Evolutionary conservation across 2,888 invertebrate genomes (phyloP).

Genomic region (Bhutanitis thaidina): DNA sequence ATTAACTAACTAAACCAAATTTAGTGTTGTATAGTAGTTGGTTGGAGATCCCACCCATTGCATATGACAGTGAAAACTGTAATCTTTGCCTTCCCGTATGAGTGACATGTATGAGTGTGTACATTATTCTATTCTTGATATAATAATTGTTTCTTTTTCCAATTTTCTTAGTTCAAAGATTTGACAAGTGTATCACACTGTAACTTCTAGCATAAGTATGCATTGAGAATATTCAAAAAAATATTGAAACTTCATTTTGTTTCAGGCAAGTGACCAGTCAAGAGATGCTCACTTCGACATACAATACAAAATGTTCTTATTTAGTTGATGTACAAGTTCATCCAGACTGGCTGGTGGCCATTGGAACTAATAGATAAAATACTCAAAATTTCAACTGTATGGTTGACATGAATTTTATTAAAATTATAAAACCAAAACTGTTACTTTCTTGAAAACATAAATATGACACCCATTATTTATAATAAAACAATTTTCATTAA

Average conservation of each 20-base stretch:
- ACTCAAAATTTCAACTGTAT: not conserved
- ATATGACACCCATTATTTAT: not conserved
- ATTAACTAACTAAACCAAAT: no score
- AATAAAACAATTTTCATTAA: not conserved
- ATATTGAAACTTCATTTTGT: constrained; percentile 23
- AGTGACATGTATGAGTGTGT: no score
- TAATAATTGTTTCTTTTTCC: no score
- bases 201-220: no score
- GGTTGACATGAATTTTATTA: not conserved
- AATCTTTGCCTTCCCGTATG: no score
- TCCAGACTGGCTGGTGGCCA: constrained; percentile 73
- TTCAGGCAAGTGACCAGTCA: constrained; percentile 62
- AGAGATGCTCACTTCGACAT: constrained; percentile 63
- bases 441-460: not conserved
- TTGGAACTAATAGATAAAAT: constrained; percentile 63
- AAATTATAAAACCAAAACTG: not conserved
- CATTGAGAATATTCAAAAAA: no score
- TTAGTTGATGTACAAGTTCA: constrained; percentile 72
- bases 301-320: constrained; percentile 72
- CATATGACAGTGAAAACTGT: no score
- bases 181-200: no score
- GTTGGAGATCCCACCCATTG: no score
- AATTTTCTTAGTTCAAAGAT: no score
- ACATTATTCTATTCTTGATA: no score
- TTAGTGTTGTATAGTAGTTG: no score